A percentile compares a stretch with the other conserved stretches of the same genome.
Evolutionary conservation across 2,797 vertebrate genomes (phyloP).

Genomic region (Peromyscus eremicus): DNA sequence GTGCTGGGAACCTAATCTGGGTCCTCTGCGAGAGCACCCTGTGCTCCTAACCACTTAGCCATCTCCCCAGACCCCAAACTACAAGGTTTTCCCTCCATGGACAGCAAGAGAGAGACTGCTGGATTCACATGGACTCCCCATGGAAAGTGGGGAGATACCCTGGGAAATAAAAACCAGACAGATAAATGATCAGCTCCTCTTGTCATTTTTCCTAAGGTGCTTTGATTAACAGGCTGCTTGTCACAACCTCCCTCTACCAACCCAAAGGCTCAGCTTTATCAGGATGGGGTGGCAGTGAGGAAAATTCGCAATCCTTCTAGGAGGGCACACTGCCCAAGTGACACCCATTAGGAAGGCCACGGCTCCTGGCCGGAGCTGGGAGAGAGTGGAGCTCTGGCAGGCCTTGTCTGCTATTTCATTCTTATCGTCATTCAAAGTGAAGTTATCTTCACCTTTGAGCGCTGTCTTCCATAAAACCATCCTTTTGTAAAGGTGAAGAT

Average conservation of each 20-base stretch:
- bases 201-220: background rate
- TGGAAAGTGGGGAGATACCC: background rate
- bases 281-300: background rate
- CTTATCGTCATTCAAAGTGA: constrained; percentile 21
- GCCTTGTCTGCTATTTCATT: background rate
- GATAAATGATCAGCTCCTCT: background rate
- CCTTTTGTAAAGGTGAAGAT: constrained; percentile 20
- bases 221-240: constrained; percentile 8
- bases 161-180: background rate
- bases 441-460: constrained; percentile 14
- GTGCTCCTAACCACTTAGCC: background rate
- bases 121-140: background rate
- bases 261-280: background rate
- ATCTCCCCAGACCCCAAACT: background rate
- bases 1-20: background rate
- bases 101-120: background rate
- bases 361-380: background rate
- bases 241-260: constrained; percentile 47
- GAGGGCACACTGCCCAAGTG: background rate
- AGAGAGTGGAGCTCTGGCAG: background rate
- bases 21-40: background rate
- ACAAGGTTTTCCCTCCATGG: background rate
- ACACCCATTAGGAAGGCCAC: background rate
- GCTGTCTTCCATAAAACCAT: background rate
- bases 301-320: background rate